phyloP scores from a whole-genome alignment of 2,113 vertebrate species.

The Myotis davidii region DNA sequence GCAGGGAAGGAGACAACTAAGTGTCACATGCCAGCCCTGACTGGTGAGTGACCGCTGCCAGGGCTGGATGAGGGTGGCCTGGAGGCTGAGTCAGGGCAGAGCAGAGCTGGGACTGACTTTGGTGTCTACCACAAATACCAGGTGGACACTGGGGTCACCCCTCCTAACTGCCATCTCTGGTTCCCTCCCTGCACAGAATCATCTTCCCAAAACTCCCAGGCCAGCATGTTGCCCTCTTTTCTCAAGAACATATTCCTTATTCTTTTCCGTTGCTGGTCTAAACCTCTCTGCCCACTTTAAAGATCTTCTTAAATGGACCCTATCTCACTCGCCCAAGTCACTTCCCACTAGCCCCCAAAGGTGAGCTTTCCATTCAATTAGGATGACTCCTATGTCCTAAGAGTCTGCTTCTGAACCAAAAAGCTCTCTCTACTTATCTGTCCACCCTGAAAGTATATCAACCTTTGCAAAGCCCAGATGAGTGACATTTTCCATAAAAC shows the following conservation, averaged over 20 bases:
- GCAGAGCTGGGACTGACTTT: neutral
- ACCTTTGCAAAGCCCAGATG: conserved; percentile 16
- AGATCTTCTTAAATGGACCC: neutral
- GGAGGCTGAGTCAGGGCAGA: neutral
- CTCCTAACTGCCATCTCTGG: neutral
- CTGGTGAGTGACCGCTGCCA: neutral
- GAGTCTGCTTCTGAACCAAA: neutral
- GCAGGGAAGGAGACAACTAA: neutral
- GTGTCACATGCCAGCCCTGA: neutral
- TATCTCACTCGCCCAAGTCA: neutral
- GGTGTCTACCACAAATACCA: neutral
- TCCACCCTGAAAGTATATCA: neutral
- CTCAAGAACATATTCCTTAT: neutral
- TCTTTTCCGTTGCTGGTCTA: neutral
- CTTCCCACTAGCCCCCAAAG: neutral
- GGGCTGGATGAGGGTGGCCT: neutral
- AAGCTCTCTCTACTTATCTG: neutral
- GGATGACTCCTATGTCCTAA: neutral
- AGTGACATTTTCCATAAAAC: neutral
- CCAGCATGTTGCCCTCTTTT: neutral
- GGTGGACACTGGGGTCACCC: neutral
- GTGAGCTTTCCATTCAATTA: neutral
- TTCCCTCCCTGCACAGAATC: neutral
- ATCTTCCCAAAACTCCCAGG: neutral
- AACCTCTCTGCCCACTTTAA: neutral